A percentile compares a stretch with the other conserved stretches of the same genome.
Evolutionary conservation across 2,888 invertebrate species (phyloP).

Genomic region (Andrena fulva): DNA sequence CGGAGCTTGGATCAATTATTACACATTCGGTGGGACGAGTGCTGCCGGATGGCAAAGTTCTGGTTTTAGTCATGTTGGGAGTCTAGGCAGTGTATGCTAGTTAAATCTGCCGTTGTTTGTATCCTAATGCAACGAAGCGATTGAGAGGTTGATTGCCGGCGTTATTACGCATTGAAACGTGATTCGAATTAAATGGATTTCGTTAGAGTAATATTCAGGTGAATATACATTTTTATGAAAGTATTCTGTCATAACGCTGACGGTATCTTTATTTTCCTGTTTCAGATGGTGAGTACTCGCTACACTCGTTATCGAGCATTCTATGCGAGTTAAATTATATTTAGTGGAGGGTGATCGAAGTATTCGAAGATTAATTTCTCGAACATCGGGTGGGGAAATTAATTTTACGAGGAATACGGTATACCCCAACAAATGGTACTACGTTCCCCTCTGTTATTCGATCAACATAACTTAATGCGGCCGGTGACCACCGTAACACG

Average conservation of each 20-base stretch:
- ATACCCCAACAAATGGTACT: slow-evolving; percentile 52
- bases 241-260: background rate
- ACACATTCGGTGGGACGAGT: background rate
- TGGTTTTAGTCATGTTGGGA: too few species aligned
- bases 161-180: too few species aligned
- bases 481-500: slow-evolving; percentile 56
- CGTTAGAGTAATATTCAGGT: too few species aligned
- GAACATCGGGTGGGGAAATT: slow-evolving; percentile 21
- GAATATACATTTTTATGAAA: too few species aligned
- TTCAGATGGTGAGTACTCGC: slow-evolving; percentile 75
- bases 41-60: too few species aligned
- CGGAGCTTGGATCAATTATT: slow-evolving; percentile 18
- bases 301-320: background rate
- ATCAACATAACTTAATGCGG: slow-evolving; percentile 64
- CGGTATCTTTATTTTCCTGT: slow-evolving; percentile 61
- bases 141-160: too few species aligned
- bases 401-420: slow-evolving; percentile 44
- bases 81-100: too few species aligned
- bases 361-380: slow-evolving; percentile 22
- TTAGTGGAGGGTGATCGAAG: background rate
- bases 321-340: background rate
- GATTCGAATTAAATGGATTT: too few species aligned
- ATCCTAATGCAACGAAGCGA: too few species aligned
- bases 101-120: too few species aligned
- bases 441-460: slow-evolving; percentile 57